These are phyloP conservation scores for Amazona guildingii DNA, from an alignment of 2,113 vertebrate species.

Conservation along the genomic window DNA sequence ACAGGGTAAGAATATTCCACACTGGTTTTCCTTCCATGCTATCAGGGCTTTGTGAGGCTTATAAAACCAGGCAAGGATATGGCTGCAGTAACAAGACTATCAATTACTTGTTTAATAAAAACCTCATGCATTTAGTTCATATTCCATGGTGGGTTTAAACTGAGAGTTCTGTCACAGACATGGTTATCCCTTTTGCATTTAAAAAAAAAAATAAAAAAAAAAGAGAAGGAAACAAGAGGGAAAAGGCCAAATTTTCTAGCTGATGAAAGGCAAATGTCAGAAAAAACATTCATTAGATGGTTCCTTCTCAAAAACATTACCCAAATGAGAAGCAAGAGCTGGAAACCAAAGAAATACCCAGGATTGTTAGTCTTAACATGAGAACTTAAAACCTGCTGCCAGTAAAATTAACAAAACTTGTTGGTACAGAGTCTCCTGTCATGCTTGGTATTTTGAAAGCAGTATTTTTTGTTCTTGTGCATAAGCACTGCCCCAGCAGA, in stretches of 20 bases:
- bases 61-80: not conserved
- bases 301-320: not conserved
- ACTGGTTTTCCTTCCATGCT: conserved; percentile 15
- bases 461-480: not conserved
- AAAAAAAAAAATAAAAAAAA: not conserved
- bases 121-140: not conserved
- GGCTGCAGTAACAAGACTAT: not conserved
- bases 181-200: not conserved
- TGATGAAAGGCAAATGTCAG: not conserved
- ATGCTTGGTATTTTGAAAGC: not conserved
- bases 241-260: not conserved
- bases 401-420: not conserved
- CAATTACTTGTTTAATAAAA: conserved; percentile 36
- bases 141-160: not conserved
- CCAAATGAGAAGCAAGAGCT: not conserved
- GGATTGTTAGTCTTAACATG: not conserved
- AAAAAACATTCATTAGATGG: not conserved
- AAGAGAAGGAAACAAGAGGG: not conserved
- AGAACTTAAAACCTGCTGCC: not conserved
- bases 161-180: not conserved
- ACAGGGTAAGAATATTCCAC: conserved; percentile 46
- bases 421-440: not conserved
- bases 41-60: not conserved
- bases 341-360: not conserved
- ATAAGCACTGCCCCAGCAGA: not conserved